phyloP scores from a whole-genome alignment of 1,140 invertebrate species.

The Muscidifurax raptorellus region DNA sequence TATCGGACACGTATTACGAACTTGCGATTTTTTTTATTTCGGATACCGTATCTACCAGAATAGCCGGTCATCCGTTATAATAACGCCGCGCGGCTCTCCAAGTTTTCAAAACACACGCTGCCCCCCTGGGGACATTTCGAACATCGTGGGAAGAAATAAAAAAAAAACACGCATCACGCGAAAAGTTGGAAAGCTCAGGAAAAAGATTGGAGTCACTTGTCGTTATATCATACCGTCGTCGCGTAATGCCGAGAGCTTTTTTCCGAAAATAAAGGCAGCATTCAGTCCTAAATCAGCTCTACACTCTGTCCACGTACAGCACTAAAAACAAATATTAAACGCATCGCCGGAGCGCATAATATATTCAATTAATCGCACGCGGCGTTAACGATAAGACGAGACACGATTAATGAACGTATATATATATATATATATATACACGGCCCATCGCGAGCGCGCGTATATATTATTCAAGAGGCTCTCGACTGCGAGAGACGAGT shows the following conservation, averaged over 20 bases:
- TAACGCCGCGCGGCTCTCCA: too few relatives aligned
- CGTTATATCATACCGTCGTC: too few relatives aligned
- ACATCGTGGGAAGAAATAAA: too few relatives aligned
- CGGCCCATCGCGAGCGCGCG: too few relatives aligned
- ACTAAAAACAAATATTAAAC: too few relatives aligned
- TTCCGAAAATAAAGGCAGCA: too few relatives aligned
- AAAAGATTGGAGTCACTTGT: too few relatives aligned
- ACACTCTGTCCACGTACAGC: neutral
- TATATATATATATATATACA: too few relatives aligned
- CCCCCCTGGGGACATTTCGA: too few relatives aligned
- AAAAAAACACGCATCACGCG: too few relatives aligned
- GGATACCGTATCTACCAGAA: neutral
- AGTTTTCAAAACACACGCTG: neutral
- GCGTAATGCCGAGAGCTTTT: too few relatives aligned
- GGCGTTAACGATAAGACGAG: conserved; percentile 52
- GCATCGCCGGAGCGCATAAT: neutral
- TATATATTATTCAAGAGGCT: conserved; percentile 28
- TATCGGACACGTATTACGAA: neutral
- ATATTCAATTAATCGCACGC: conserved; percentile 41
- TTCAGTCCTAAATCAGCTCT: neutral
- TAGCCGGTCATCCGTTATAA: neutral
- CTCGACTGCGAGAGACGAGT: conserved; percentile 16
- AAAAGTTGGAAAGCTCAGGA: too few relatives aligned
- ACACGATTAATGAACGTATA: conserved; percentile 8
- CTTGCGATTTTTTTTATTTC: neutral